Evolutionary conservation across 2,113 vertebrate genomes (phyloP).

Genomic region (Clarias macrocephalus): DNA sequence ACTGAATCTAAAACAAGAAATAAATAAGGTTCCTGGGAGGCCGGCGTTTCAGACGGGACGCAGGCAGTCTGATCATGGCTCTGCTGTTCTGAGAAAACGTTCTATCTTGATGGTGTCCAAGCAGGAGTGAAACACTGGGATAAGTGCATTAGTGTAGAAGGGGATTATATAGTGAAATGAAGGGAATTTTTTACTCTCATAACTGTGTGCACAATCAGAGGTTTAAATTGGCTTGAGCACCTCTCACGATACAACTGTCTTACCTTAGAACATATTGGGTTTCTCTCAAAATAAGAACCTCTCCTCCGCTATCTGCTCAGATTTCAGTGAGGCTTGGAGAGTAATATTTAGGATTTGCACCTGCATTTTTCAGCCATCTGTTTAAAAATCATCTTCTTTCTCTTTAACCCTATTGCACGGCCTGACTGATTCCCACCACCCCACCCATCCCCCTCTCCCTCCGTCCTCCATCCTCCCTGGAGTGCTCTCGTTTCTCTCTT

Average conservation of each 20-base stretch:
- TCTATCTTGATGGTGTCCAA: no score
- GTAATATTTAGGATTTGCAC: background rate
- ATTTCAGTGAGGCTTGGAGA: background rate
- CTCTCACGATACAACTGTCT: background rate
- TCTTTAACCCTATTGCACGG: background rate
- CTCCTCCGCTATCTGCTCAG: background rate
- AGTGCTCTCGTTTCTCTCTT: constrained; percentile 20
- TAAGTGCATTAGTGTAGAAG: no score
- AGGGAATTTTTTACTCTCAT: no score
- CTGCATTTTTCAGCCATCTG: background rate
- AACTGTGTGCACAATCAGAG: no score
- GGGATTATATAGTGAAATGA: no score
- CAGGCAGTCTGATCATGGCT: no score
- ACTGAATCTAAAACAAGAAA: background rate
- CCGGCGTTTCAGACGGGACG: no score
- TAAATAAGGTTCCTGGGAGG: no score
- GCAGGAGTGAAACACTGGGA: no score
- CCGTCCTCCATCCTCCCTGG: background rate
- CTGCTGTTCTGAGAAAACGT: no score
- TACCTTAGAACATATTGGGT: background rate
- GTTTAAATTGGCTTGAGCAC: no score
- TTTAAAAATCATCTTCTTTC: background rate
- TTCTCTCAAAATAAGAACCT: no score
- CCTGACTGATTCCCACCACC: background rate
- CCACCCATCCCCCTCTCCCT: background rate